These are phyloP conservation scores for Petrocephalus microphthalmus DNA, from an alignment of 2,113 vertebrate genomes.

Conservation along the genomic window DNA sequence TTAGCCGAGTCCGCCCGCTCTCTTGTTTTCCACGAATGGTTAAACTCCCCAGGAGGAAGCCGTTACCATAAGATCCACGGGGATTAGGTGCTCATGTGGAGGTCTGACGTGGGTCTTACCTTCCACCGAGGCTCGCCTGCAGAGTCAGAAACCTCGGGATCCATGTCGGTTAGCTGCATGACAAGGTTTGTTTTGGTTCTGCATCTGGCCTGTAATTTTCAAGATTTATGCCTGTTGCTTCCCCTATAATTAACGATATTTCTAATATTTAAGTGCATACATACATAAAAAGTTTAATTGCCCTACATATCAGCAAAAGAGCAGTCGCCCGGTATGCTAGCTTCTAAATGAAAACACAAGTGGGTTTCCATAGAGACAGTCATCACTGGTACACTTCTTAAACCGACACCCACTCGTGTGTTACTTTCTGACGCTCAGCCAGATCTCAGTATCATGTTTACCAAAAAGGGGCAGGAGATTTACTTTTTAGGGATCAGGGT, in stretches of 20 bases:
- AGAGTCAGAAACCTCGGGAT: slow-evolving; percentile 41
- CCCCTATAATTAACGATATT: slow-evolving; percentile 58
- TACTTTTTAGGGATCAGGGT: background rate
- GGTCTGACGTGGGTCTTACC: slow-evolving; percentile 38
- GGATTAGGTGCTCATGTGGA: slow-evolving; percentile 31
- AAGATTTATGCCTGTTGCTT: slow-evolving; percentile 53
- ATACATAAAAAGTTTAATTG: slow-evolving; percentile 53
- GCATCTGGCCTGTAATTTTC: slow-evolving; percentile 57
- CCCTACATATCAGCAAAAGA: slow-evolving; percentile 51
- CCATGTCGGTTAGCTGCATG: slow-evolving; percentile 32
- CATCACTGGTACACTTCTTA: slow-evolving; percentile 48
- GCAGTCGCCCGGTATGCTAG: slow-evolving; percentile 45
- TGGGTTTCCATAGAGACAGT: slow-evolving; percentile 56
- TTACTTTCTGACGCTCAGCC: slow-evolving; percentile 40
- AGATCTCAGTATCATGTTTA: slow-evolving; percentile 29
- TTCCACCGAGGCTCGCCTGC: slow-evolving; percentile 39
- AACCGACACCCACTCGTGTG: slow-evolving; percentile 44
- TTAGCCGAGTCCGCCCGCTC: background rate
- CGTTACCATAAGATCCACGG: slow-evolving; percentile 17
- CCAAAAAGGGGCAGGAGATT: background rate
- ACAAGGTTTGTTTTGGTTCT: slow-evolving; percentile 52
- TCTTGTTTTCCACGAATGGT: slow-evolving; percentile 6
- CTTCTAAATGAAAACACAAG: slow-evolving; percentile 54
- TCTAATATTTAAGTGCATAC: slow-evolving; percentile 61
- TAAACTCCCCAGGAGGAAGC: slow-evolving; percentile 36